Conservation (phyloP, 2,888 invertebrate species). For the Leptinotarsa peninsularis region DNA sequence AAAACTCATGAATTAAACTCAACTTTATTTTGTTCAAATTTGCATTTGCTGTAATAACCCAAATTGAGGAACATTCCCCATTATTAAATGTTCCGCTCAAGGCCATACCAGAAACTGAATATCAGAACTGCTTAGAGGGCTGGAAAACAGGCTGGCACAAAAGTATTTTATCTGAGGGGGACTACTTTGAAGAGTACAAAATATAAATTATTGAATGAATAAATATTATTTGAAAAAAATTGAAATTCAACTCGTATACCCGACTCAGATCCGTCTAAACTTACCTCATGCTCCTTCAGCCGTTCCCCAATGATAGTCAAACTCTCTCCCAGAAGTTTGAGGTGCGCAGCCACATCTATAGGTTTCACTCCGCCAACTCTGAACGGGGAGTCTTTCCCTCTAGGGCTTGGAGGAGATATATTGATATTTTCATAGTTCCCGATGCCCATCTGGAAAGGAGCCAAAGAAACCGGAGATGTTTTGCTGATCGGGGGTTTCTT, state of each 20-base stretch:
- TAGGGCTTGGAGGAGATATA: constrained; percentile 63
- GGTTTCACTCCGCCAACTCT: constrained; percentile 82
- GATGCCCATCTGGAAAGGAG: constrained; percentile 48
- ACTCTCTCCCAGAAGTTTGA: constrained; percentile 92
- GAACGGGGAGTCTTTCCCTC: constrained; percentile 64
- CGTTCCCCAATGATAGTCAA: constrained; percentile 93
- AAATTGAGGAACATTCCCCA: too few relatives aligned
- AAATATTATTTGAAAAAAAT: too few relatives aligned
- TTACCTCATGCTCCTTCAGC: constrained; percentile 90
- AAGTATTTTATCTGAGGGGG: too few relatives aligned
- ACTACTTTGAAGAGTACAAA: too few relatives aligned
- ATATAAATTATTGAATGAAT: too few relatives aligned
- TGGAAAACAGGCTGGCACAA: too few relatives aligned
- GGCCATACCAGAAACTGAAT: too few relatives aligned
- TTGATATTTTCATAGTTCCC: constrained; percentile 54
- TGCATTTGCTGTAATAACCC: too few relatives aligned
- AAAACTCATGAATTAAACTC: too few relatives aligned
- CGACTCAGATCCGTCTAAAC: neutral
- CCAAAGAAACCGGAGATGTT: constrained; percentile 52
- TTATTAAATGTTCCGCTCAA: too few relatives aligned
- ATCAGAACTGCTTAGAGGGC: too few relatives aligned
- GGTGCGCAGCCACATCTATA: constrained; percentile 91
- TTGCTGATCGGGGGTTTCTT: constrained; percentile 45
- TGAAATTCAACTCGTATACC: neutral
- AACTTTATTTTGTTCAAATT: too few relatives aligned